Evolutionary conservation across 2,888 invertebrate species (phyloP), one percentile per base, ranked within the genome.

Genomic region (Platerodrilus igneus): DNA sequence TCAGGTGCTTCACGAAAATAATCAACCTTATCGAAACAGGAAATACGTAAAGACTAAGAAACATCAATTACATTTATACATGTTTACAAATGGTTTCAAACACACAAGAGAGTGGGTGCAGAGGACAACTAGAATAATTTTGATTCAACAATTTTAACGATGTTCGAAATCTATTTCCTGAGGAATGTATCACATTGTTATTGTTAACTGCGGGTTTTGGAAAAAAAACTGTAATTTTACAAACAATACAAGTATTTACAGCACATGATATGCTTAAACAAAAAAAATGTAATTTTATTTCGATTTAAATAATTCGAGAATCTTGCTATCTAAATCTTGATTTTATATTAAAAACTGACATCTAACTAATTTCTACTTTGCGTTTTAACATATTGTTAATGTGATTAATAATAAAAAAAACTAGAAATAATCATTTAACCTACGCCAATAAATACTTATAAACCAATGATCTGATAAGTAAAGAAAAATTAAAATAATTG

Each of bases 181-280:
- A 69, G 68, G 67, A 67, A 63, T 63, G 62, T 69, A 69, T 69
- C 68, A 69, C 68, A 67, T 45, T 45, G 41, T 45, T 45, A 45
- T 37, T 45, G 34, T 33, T n/a, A n/a, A 31, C 37, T 45, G 45
- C 16, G 37, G 45, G 45, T 41, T 37, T 31, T 32, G n/a, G n/a
- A n/a, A n/a, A n/a, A n/a, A n/a, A n/a, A n/a, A n/a, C n/a, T n/a
- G n/a, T n/a, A n/a, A 20, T 31, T 43, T 31, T 34, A 38, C 35
- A 38, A n/a, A n/a, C n/a, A 37, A 21, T 35, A 39, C 39, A 31
- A 28, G 34, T 43, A 43, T 43, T 35, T 43, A 43, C 43, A 43
- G 27, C 25, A 37, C 34, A 28, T 18, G 22, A 20, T 14, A 35
- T 23, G 10, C 20, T 35, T 30, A 20, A 10, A n/a, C n/a, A 15